Evolutionary conservation across 2,113 vertebrate genomes (phyloP).

Genomic region (Epinephelus moara): DNA sequence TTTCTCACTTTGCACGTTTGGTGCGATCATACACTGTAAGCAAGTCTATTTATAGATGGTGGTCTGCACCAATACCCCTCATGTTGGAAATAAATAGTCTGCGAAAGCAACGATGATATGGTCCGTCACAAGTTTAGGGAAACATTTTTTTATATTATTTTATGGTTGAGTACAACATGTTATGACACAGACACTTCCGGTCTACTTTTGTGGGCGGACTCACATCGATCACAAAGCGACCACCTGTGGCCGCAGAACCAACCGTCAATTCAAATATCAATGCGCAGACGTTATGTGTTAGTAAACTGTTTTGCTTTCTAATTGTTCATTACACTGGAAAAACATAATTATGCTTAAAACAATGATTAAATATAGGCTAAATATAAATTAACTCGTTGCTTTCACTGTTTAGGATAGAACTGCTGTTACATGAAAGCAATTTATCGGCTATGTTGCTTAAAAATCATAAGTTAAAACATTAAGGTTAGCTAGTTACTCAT

Average conservation of each 20-base stretch:
- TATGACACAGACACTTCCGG: neutral
- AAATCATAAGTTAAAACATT: neutral
- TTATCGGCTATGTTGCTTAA: neutral
- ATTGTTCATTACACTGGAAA: neutral
- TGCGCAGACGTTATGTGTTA: neutral
- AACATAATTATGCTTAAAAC: neutral
- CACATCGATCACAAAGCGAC: slow-evolving; percentile 27
- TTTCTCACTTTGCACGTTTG: slow-evolving; percentile 43
- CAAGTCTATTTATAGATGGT: slow-evolving; percentile 62
- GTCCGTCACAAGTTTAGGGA: neutral
- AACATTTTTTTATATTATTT: neutral
- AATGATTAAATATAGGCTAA: neutral
- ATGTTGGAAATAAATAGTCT: slow-evolving; percentile 10
- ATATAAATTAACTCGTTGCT: neutral
- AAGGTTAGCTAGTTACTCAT: neutral
- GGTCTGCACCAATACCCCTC: slow-evolving; percentile 25
- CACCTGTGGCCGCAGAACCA: slow-evolving; percentile 55
- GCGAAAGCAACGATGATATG: slow-evolving; percentile 19
- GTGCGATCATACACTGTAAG: slow-evolving; percentile 60
- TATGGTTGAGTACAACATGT: neutral
- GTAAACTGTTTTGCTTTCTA: neutral
- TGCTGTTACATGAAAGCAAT: neutral
- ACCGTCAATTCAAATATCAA: slow-evolving; percentile 13
- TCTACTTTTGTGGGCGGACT: slow-evolving; percentile 26
- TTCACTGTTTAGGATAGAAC: neutral